Conservation (phyloP, 2,113 vertebrate species). For the Aplodontia rufa region DNA sequence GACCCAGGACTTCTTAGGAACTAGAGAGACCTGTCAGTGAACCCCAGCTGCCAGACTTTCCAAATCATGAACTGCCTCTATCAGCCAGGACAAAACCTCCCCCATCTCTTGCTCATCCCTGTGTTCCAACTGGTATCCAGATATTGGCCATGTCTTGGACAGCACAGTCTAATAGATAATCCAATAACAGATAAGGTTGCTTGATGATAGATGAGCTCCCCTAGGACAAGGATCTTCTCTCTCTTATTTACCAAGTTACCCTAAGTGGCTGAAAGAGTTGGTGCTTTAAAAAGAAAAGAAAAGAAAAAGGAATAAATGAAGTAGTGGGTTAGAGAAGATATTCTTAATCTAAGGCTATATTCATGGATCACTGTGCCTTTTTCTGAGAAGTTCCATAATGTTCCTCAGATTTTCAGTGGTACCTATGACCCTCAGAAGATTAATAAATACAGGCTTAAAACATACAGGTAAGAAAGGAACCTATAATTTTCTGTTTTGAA, state of each 20-base stretch:
- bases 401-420: background rate
- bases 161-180: background rate
- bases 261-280: background rate
- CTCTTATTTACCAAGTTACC: background rate
- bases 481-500: background rate
- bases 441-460: background rate
- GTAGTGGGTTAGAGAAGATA: background rate
- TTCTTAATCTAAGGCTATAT: background rate
- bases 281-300: background rate
- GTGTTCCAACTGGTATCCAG: background rate
- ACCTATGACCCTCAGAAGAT: background rate
- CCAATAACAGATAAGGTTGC: background rate
- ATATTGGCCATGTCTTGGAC: background rate
- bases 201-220: background rate
- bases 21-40: background rate
- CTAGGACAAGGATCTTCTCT: background rate
- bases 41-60: background rate
- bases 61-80: background rate
- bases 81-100: background rate
- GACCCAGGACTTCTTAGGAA: background rate
- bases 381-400: background rate
- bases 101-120: background rate
- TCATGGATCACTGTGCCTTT: background rate
- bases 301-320: background rate
- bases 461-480: background rate